Evolutionary conservation across 2,113 vertebrate species (phyloP).

Genomic region (Taxidea taxus): DNA sequence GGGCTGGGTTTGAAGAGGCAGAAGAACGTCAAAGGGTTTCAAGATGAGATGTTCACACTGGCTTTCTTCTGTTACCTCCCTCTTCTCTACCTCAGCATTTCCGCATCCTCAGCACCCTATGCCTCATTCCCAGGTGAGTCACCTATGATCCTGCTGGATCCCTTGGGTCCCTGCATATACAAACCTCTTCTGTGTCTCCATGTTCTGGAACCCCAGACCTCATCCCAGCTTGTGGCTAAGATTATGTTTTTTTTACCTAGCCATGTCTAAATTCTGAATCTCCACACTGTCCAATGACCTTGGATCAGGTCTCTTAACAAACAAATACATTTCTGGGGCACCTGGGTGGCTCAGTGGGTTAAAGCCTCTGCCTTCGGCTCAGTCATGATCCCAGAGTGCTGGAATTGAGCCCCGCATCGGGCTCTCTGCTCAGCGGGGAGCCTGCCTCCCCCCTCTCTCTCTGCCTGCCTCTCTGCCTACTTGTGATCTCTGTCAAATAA

Average conservation of each 20-base stretch:
- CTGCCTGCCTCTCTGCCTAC: no score
- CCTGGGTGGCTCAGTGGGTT: no score
- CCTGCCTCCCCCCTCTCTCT: no score
- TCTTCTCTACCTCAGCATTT: not conserved
- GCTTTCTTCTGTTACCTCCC: not conserved
- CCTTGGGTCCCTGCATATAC: not conserved
- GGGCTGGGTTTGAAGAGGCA: not conserved
- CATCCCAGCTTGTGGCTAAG: not conserved
- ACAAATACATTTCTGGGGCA: not conserved
- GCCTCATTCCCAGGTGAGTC: not conserved
- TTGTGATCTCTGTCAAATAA: no score
- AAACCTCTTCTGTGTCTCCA: not conserved
- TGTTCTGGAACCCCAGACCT: not conserved
- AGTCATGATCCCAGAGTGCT: no score
- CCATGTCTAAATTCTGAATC: not conserved
- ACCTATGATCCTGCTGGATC: not conserved
- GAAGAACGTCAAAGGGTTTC: not conserved
- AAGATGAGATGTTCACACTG: not conserved
- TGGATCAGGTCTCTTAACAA: constrained; percentile 11
- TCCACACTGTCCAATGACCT: not conserved
- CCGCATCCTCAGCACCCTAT: not conserved
- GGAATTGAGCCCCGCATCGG: no score
- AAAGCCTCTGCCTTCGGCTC: no score
- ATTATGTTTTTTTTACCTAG: not conserved
- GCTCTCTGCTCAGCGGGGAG: no score